Percentiles rank a stretch among this genome's conserved stretches.
Evolutionary conservation across 2,113 vertebrate species (phyloP).

Genomic region (Nothoprocta perdicaria): DNA sequence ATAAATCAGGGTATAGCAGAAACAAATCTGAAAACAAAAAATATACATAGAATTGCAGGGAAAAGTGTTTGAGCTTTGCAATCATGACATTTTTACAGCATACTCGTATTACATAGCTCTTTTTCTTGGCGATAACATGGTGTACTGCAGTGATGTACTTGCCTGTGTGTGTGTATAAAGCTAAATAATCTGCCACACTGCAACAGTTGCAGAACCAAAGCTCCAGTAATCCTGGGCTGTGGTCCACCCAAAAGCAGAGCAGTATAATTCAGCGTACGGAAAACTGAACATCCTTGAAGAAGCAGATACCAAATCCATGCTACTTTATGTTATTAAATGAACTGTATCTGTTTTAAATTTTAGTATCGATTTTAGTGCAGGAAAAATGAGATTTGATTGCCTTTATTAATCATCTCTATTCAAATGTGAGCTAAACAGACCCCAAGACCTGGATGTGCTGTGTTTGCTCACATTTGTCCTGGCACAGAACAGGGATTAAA

Average conservation of each 20-base stretch:
- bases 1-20: constrained; percentile 43
- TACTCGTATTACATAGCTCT: neutral
- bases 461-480: neutral
- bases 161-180: rapidly evolving
- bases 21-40: constrained; percentile 54
- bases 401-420: neutral
- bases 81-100: neutral
- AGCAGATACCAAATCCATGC: rapidly evolving
- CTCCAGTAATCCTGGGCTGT: no score
- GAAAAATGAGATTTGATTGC: neutral
- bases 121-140: rapidly evolving
- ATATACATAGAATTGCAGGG: neutral
- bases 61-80: neutral
- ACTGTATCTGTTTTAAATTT: neutral
- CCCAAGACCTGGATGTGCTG: neutral
- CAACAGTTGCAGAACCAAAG: rapidly evolving
- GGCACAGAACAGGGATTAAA: neutral
- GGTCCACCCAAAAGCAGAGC: neutral
- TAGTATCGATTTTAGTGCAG: neutral
- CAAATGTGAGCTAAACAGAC: neutral
- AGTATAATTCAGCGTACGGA: rapidly evolving
- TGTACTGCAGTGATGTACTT: no score
- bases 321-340: neutral
- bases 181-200: rapidly evolving
- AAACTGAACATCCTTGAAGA: neutral